These are phyloP conservation scores for Hoplodrina blanda DNA, from an alignment of 2,888 invertebrate species.

Conservation along the genomic window DNA sequence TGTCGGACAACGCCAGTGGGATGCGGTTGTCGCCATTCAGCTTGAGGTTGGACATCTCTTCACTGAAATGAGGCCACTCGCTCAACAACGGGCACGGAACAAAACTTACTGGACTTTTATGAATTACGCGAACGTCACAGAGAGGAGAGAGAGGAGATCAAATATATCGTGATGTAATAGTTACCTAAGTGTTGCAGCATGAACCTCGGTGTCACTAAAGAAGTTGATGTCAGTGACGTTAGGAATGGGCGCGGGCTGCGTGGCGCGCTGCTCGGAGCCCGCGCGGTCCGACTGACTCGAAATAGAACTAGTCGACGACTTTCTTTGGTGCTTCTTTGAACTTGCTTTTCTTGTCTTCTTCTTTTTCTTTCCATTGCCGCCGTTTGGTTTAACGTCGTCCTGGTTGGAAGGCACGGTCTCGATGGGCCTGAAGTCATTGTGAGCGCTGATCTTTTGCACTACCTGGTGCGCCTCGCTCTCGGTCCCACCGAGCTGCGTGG, in stretches of 20 bases:
- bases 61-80: slow-evolving; percentile 83
- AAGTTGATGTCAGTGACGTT: slow-evolving; percentile 91
- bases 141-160: slow-evolving; percentile 11
- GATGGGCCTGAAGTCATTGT: slow-evolving; percentile 92
- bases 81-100: slow-evolving; percentile 61
- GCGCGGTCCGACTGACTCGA: slow-evolving; percentile 89
- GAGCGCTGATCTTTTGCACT: slow-evolving; percentile 91
- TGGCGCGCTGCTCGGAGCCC: slow-evolving; percentile 83
- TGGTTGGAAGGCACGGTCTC: slow-evolving; percentile 77
- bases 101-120: slow-evolving; percentile 23
- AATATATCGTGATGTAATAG: slow-evolving; percentile 58
- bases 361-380: slow-evolving; percentile 92
- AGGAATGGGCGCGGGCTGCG: slow-evolving; percentile 79
- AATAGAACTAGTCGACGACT: slow-evolving; percentile 91
- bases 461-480: slow-evolving; percentile 88
- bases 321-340: slow-evolving; percentile 95
- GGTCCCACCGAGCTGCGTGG: slow-evolving; percentile 87
- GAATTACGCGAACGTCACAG: slow-evolving; percentile 20
- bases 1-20: slow-evolving; percentile 89
- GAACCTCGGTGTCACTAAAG: slow-evolving; percentile 98
- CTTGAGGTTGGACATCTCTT: slow-evolving; percentile 89
- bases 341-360: slow-evolving; percentile 95
- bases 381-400: slow-evolving; percentile 90
- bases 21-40: slow-evolving; percentile 88
- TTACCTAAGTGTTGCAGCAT: slow-evolving; percentile 91